phyloP scores from a whole-genome alignment of 2,888 invertebrate genomes.

The Venusia cambrica region DNA sequence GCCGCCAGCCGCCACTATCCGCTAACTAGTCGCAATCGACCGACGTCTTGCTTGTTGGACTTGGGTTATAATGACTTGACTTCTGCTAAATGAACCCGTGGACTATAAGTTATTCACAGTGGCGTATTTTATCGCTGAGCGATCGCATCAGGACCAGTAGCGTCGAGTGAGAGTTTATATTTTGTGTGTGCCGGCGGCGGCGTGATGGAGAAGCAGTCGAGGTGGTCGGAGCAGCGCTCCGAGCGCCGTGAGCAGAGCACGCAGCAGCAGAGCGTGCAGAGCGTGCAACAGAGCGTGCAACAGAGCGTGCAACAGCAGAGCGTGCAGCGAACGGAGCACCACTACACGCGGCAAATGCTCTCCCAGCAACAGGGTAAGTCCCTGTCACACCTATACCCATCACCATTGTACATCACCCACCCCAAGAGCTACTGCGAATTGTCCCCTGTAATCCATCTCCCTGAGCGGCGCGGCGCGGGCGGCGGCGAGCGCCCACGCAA shows the following conservation, averaged over 20 bases:
- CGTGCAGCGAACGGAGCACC: constrained; percentile 83
- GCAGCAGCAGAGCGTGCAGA: no score
- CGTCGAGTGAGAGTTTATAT: constrained; percentile 75
- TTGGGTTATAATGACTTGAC: constrained; percentile 89
- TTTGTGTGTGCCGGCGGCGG: constrained; percentile 69
- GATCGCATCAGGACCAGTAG: constrained; percentile 64
- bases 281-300: constrained; percentile 71
- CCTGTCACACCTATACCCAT: constrained; percentile 2
- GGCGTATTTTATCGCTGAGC: constrained; percentile 68
- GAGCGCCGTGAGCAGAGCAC: constrained; percentile 72
- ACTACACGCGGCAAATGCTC: constrained; percentile 88
- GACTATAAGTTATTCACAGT: constrained; percentile 76
- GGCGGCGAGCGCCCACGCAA: constrained; percentile 53
- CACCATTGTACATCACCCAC: constrained; percentile 23
- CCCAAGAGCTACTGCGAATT: constrained; percentile 42
- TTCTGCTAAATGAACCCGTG: constrained; percentile 85
- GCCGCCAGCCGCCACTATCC: constrained; percentile 84
- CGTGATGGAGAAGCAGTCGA: constrained; percentile 89
- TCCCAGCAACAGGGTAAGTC: constrained; percentile 80
- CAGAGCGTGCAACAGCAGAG: constrained; percentile 71
- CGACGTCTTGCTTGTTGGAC: constrained; percentile 92
- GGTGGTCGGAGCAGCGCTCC: constrained; percentile 73
- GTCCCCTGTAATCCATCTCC: constrained; percentile 41
- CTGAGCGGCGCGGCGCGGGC: constrained; percentile 32
- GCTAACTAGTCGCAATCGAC: constrained; percentile 95